Evolutionary conservation across 2,113 vertebrate species (phyloP), one percentile per base, ranked within the genome.

Genomic region (Elachura formosa): DNA sequence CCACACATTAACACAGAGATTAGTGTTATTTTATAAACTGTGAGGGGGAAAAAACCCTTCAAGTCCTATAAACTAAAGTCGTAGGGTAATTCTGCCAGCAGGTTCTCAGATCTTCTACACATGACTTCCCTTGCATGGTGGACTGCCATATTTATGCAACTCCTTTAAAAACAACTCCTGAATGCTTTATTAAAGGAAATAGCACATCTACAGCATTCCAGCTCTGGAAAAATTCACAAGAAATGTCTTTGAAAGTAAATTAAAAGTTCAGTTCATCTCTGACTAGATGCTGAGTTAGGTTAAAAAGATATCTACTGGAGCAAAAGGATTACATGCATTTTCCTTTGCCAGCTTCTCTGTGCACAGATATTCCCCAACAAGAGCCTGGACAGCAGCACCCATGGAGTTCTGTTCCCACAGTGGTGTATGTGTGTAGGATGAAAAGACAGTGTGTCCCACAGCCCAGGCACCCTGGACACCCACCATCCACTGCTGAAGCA

Each of bases 1-100:
- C 84, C 93, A 84, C 84, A 84, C 61, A 87, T 77, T 86, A 92
- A 86, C 80, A 96, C 46, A 76, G 2, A 77, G 31, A 94, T 94
- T 75, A 84, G 25, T 93, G 69, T 79, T 89, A 78, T 63, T 90
- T 90, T 91, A 89, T 67, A 91, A 94, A 76, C 45, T 84, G 66
- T 4, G 48, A 78, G 22, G 23, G 8, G 23, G 56, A 61, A 48
- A 72, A 68, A 75, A n/a, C 17, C 14, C 33, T 91, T 72, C 26
- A 81, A 75, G 61, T 81, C 28, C 22, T 31, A 48, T 75, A 77
- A 87, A 93, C 84, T 36, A 81, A 94, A 91, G 52, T 72, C 0
- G 0, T 36, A 56, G 21, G 25, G 31, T 84, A 84, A 72, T 91
- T 71, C 66, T 75, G 69, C 56, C 69, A 89, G 23, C 46, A 82